Conservation (phyloP, 1,140 invertebrate species). For the Spodoptera frugiperda region DNA sequence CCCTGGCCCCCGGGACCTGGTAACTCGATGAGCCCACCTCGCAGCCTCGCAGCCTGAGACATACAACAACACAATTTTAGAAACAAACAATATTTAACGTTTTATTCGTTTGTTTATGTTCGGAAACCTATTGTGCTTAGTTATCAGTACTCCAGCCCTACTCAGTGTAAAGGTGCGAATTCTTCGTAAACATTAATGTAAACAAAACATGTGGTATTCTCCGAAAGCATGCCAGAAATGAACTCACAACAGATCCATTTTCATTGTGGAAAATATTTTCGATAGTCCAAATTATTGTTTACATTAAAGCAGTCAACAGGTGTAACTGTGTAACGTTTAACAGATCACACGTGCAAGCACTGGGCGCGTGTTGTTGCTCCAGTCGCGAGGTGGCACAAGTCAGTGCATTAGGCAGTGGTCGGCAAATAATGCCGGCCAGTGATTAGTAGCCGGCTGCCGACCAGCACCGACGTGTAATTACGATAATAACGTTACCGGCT, state of each 20-base stretch:
- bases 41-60: background rate
- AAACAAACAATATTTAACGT: slow-evolving; percentile 5
- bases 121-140: background rate
- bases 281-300: too few relatives aligned
- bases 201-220: too few relatives aligned
- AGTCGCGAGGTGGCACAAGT: background rate
- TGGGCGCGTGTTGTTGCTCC: background rate
- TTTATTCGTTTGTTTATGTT: background rate
- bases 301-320: too few relatives aligned
- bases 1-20: background rate
- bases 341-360: too few relatives aligned
- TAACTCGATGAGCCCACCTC: slow-evolving; percentile 37
- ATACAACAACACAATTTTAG: background rate
- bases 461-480: slow-evolving; percentile 8
- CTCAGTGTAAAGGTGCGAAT: too few relatives aligned
- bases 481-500: slow-evolving; percentile 38
- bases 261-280: too few relatives aligned
- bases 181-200: too few relatives aligned
- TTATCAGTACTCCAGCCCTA: too few relatives aligned
- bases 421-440: slow-evolving; percentile 4
- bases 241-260: too few relatives aligned
- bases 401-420: background rate
- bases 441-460: slow-evolving; percentile 26
- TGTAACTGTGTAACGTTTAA: too few relatives aligned
- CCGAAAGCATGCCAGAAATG: too few relatives aligned